phyloP scores from a whole-genome alignment of 2,113 vertebrate genomes.

The Phalacrocorax aristotelis region DNA sequence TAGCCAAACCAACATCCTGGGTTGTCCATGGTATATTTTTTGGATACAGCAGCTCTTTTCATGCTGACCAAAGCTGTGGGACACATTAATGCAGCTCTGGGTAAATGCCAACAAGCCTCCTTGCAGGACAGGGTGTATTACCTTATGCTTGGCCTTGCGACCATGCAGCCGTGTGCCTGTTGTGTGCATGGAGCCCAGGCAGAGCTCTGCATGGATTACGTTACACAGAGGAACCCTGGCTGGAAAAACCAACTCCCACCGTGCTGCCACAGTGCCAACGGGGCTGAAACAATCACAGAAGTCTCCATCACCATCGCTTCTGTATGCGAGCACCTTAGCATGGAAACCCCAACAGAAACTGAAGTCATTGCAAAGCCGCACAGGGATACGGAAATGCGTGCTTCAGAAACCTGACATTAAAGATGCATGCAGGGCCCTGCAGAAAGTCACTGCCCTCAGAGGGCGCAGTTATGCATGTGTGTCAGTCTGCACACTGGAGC shows the following conservation, averaged over 20 bases:
- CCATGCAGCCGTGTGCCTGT: background rate
- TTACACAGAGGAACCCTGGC: background rate
- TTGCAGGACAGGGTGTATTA: background rate
- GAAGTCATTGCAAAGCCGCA: background rate
- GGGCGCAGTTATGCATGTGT: background rate
- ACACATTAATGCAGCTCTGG: background rate
- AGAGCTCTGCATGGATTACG: background rate
- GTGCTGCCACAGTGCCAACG: accelerated
- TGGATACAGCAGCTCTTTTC: background rate
- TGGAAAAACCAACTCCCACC: background rate
- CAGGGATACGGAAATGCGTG: background rate
- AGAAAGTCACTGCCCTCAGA: background rate
- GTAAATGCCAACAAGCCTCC: background rate
- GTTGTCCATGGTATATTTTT: background rate
- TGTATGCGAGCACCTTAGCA: background rate
- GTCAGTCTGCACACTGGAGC: background rate
- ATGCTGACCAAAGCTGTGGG: background rate
- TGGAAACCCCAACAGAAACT: background rate
- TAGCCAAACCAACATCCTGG: background rate
- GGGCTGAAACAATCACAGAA: accelerated
- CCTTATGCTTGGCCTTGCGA: background rate
- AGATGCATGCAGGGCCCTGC: background rate
- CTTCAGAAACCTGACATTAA: background rate
- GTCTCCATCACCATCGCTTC: background rate
- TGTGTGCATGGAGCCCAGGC: background rate